A percentile compares a stretch with the other conserved stretches of the same genome.
Evolutionary conservation across 2,113 vertebrate species (phyloP).

Genomic region (Malurus alboscapulatus): DNA sequence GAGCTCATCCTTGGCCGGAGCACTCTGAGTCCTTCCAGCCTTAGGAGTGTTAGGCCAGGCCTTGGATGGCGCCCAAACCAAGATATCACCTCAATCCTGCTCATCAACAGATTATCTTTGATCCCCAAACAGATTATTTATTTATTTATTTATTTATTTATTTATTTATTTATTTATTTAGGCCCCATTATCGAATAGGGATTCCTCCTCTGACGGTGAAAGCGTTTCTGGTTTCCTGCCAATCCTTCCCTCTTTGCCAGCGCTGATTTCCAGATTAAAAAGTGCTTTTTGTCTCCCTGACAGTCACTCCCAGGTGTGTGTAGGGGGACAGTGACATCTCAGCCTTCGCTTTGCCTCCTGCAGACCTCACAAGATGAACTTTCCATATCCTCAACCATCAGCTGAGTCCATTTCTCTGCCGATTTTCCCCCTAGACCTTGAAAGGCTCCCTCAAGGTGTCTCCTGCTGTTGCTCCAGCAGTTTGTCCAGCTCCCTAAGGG

Average conservation of each 20-base stretch:
- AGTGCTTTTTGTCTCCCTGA: background rate
- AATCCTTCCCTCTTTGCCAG: background rate
- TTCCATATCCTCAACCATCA: background rate
- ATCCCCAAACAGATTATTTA: background rate
- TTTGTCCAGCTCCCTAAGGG: background rate
- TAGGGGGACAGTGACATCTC: background rate
- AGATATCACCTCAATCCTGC: background rate
- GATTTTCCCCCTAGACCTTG: background rate
- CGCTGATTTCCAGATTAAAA: background rate
- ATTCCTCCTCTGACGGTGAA: conserved; percentile 1
- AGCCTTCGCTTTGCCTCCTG: background rate
- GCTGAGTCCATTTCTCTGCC: background rate
- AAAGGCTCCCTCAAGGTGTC: background rate
- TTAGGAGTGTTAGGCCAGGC: background rate
- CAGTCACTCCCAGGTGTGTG: accelerated
- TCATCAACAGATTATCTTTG: background rate
- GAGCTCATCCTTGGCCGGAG: conserved; percentile 53
- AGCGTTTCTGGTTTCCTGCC: background rate
- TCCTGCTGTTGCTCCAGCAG: background rate
- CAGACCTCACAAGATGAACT: background rate
- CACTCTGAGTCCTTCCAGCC: background rate
- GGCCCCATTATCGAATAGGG: background rate
- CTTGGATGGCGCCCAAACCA: background rate
- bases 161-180: background rate
- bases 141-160: background rate